Evolutionary conservation across 2,797 vertebrate species (phyloP), one percentile per base, ranked within the genome.

Genomic region (Pitangus sulphuratus): DNA sequence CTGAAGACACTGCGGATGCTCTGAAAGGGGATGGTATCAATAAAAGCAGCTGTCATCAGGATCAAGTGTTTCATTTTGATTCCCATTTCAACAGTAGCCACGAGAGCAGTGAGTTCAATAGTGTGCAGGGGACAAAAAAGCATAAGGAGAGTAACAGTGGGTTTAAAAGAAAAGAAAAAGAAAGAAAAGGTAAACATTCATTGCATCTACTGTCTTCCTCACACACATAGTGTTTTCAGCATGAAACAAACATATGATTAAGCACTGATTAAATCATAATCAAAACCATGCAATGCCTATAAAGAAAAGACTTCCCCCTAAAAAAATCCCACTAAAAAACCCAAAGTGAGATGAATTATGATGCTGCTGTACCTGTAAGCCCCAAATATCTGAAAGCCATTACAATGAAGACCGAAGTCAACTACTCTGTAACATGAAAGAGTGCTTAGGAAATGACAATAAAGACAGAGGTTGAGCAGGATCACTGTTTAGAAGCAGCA

Each of bases 141-240:
- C 33, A 62, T 0, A 5, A 82, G 8, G 4, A 82, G 9, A 85
- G 56, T 0, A 0, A 8, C 3, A 44, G 9, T 15, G 11, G 2
- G 13, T 50, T 72, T 21, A 5, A 33, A 56, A 20, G 7, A 42
- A 33, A 48, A 40, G 39, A 9, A 11, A 17, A 50, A 16, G 8
- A 50, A 50, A 50, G 25, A 30, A 28, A 35, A 6, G 7, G 12
- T 15, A 12, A 20, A 65, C 10, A 19, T 48, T 12, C 8, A 42
- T 13, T 50, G 30, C 18, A 61, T 54, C 19, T 15, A 17, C 10
- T 84, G 10, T 75, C 68, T 64, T 60, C 37, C 25, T 65, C 24
- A 31, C 4, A 51, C 12, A 33, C 19, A 45, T 7, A 66, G 11
- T 48, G 44, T 60, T 77, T 79, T 72, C 89, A 81, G 13, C n/a